phyloP scores from a whole-genome alignment of 1,140 invertebrate species.

The Drosophila melanica region DNA sequence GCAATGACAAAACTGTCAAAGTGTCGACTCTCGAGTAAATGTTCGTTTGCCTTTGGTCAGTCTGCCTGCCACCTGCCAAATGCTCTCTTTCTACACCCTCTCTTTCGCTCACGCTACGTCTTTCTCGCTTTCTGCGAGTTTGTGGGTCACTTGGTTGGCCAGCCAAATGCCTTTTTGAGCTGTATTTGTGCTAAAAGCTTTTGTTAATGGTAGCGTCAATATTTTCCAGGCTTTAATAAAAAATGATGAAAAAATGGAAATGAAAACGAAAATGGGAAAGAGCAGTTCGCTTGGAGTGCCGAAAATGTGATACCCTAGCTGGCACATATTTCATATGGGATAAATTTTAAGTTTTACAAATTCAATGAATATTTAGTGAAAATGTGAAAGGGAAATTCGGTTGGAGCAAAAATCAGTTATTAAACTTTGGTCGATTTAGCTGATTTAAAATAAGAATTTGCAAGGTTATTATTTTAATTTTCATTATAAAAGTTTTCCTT shows the following conservation, averaged over 20 bases:
- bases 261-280: not conserved
- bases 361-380: no score
- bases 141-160: slow-evolving; percentile 18
- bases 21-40: slow-evolving; percentile 43
- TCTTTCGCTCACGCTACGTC: not conserved
- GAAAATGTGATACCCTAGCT: no score
- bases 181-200: slow-evolving; percentile 74
- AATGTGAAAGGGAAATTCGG: no score
- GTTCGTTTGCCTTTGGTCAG: slow-evolving; percentile 47
- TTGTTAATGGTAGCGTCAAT: slow-evolving; percentile 76
- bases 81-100: not conserved
- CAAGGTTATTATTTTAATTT: no score
- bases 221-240: slow-evolving; percentile 67
- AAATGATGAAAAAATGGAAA: slow-evolving; percentile 27
- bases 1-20: slow-evolving; percentile 74
- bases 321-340: no score
- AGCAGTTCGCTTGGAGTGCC: no score
- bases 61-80: slow-evolving; percentile 21
- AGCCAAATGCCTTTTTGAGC: slow-evolving; percentile 54
- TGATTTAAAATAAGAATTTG: no score
- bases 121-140: not conserved
- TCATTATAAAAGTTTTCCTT: no score
- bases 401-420: no score
- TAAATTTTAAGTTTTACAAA: no score
- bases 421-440: no score